Base-by-base conservation (phyloP, 2,888 invertebrate species). In the Malthinus flaveolus region DNA sequence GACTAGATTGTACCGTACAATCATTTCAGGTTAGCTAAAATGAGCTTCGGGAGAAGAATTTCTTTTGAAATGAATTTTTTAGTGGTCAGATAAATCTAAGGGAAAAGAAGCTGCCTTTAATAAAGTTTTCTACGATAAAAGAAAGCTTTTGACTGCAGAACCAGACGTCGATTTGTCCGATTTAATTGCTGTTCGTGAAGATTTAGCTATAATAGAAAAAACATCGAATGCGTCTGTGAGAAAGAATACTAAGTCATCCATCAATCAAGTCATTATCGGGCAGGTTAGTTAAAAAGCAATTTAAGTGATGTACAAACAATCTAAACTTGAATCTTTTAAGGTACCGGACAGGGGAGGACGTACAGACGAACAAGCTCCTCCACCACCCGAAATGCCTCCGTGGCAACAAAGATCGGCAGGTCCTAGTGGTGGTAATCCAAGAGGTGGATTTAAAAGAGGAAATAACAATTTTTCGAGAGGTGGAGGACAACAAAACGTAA, bases 321-420 rank as follows among this genome's bases (percentile, higher is more conserved):
- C 50, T 37, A 39, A 37, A 49, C 8, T 1, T 37, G 23, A 5
- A 3, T 63, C 23, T 42, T 73, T 70, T 0, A 68, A 88, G 86
- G 96, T 97, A 0, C 97, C 97, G 0, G 98, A 98, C 77, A 82
- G 97, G 69, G 98, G 98, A 12, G 97, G 97, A 1, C 82, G 97
- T 49, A 91, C 97, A 0, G 86, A 88, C 68, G 97, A 97, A 71
- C 89, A 92, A 69, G 91, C 93, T 62, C 89, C 94, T 0, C 97
- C 97, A 0, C 95, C 96, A 0, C 96, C 96, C 0, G 97, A 97
- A 81, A 97, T 97, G 95, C 97, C 97, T 0, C 89, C 94, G 0
- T 97, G 97, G 93, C 88, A 89, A 72, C 91, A 93, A 71, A 81
- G 85, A 34, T 80, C 82, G 0, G 70, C 82, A 32, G 83, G 82